Conservation (phyloP, 2,797 vertebrate species). For the Todus mexicanus region DNA sequence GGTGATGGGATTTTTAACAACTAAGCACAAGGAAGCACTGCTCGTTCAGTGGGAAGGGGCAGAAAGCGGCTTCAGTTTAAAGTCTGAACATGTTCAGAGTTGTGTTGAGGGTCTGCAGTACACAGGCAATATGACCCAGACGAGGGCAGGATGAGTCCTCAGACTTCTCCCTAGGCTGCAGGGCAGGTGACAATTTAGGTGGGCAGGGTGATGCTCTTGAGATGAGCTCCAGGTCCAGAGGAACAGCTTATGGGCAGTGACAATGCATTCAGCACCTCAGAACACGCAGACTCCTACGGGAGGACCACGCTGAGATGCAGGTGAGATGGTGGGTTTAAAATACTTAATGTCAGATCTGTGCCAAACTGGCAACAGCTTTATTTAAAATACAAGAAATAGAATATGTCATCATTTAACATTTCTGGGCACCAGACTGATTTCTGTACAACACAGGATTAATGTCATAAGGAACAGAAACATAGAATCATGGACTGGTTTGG, state of each 20-base stretch:
- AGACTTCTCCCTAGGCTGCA: not conserved
- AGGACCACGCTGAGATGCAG: not conserved
- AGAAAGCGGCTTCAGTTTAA: not conserved
- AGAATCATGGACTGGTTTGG: not conserved
- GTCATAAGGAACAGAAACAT: not conserved
- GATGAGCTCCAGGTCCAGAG: not conserved
- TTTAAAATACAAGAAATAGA: not conserved
- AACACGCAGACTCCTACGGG: not conserved
- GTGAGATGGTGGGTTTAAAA: not conserved
- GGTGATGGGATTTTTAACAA: not conserved
- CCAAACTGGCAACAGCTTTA: not conserved
- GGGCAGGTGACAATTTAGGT: not conserved
- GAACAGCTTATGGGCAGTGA: not conserved
- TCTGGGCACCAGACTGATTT: not conserved
- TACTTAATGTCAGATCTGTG: not conserved
- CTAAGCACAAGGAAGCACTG: not conserved
- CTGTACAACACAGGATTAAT: not conserved
- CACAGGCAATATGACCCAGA: not conserved
- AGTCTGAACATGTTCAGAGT: not conserved
- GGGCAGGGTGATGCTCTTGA: not conserved
- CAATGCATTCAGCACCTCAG: not conserved
- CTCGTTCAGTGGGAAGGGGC: not conserved
- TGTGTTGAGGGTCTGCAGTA: not conserved
- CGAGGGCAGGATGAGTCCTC: not conserved
- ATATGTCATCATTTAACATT: not conserved